Evolutionary conservation across 2,113 vertebrate species (phyloP), one percentile per base, ranked within the genome.

Genomic region (Saiga tatarica): DNA sequence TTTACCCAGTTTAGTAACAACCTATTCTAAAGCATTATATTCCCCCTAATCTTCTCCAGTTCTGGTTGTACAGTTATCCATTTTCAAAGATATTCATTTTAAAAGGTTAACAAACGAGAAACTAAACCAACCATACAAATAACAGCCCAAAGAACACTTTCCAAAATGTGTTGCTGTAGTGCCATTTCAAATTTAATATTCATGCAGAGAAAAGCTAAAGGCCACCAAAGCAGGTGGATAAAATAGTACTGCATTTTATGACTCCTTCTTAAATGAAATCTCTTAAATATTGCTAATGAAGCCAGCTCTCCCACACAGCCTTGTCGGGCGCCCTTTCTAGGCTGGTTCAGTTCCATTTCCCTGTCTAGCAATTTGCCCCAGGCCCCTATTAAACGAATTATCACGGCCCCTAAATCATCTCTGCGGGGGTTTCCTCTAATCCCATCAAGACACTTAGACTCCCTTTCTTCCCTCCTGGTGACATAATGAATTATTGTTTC

Each of bases 111-210:
- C 99, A 99, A 99, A 99, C 96, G 98, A 98, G 99, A 98, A 99
- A 97, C 99, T 99, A 99, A 99, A 99, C 98, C 99, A 99, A 99
- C 99, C 99, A 99, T 99, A 99, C 99, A 99, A 99, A 99, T 99
- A 99, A 99, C 99, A 99, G 99, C 99, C 98, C 98, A 98, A 99
- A 99, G 98, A 99, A 99, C 98, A 98, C 98, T 98, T 99, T 99
- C 98, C 98, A 98, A 99, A 98, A 98, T 99, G 98, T 98, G 99
- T 99, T 99, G 98, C 99, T 98, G 98, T 98, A 95, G 97, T 92
- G 97, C 98, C 98, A 97, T 99, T 99, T 98, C 98, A 98, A 98
- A 99, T 99, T 99, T 99, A 99, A 99, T 99, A 99, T 99, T 99
- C 99, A 99, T 98, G 98, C 97, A 30, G 98, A 98, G 98, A 98